Percentiles rank a stretch among this genome's conserved stretches.
These are phyloP conservation scores for Scopus umbretta DNA, from an alignment of 2,113 vertebrate species.

Conservation along the genomic window DNA sequence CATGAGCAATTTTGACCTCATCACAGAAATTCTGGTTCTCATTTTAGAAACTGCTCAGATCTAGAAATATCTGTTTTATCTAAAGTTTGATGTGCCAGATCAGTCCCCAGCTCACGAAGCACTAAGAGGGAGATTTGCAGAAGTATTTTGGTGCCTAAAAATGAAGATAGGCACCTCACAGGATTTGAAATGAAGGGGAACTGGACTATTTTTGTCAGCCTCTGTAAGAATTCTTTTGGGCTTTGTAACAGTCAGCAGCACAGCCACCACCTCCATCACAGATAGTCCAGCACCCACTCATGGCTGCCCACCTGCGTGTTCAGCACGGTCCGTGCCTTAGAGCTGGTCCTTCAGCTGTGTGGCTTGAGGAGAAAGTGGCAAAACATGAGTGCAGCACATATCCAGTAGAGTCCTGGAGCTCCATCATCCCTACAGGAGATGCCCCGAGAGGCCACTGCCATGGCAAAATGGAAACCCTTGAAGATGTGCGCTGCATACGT, in stretches of 20 bases:
- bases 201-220: neutral
- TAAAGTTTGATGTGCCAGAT: neutral
- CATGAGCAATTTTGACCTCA: slow-evolving; percentile 1
- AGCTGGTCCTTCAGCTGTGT: neutral
- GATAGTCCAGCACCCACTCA: neutral
- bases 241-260: neutral
- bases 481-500: accelerated
- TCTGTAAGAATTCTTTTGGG: neutral
- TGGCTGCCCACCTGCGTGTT: accelerated
- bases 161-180: neutral
- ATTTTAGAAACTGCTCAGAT: neutral
- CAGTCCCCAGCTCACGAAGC: neutral
- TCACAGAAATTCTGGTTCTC: neutral
- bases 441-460: neutral
- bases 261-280: accelerated
- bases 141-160: neutral
- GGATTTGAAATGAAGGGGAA: neutral
- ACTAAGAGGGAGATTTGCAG: neutral
- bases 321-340: accelerated
- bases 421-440: neutral
- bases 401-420: neutral
- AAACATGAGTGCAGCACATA: accelerated
- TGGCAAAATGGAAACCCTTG: neutral
- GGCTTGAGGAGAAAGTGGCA: neutral
- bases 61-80: neutral